Base-by-base conservation (phyloP, 2,113 vertebrate species). In the Carollia perspicillata region DNA sequence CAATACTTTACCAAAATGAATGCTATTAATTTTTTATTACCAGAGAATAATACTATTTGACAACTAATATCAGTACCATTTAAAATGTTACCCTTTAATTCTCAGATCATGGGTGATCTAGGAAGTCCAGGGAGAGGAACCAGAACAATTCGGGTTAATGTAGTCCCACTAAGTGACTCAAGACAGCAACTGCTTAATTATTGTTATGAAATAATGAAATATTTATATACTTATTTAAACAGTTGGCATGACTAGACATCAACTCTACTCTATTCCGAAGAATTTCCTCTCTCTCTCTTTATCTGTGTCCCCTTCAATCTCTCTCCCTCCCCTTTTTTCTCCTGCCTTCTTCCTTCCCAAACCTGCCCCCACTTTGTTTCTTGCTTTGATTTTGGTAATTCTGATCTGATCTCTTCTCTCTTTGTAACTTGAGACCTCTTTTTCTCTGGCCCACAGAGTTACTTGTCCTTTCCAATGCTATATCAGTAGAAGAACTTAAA, bases 271-370 rank as follows among this genome's bases (percentile, higher is more conserved):
- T 35, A 55, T n/a, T 42, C 6, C 7, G n/a, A 81, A 58, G 35
- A 42, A 37, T 60, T 20, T 44, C 30, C 6, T 42, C 16, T 42
- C 12, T 37, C 4, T 26, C 2, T 28, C 6, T 20, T 8, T 68
- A 12, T 68, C 3, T 49, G 2, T 68, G 17, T 40, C 14, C 47
- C 7, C 23, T 20, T 35, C 3, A 4, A 30, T 49, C n/a, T 58
- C 0, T 47, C 11, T 35, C 18, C 23, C 1, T 18, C 2, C 22
- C 8, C 5, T 12, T 17, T 35, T 71, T 40, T 23, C 23, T 58
- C 16, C 26, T 16, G 0, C 4, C 1, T 8, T 68, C 13, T 16
- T 60, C 9, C 53, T 3, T 40, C 6, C 0, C 8, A 37, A 9
- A 14, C 28, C 16, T 8, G 8, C 26, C 23, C 3, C 0, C 23